phyloP scores from a whole-genome alignment of 2,113 vertebrate species.

The Oophaga pumilio region DNA sequence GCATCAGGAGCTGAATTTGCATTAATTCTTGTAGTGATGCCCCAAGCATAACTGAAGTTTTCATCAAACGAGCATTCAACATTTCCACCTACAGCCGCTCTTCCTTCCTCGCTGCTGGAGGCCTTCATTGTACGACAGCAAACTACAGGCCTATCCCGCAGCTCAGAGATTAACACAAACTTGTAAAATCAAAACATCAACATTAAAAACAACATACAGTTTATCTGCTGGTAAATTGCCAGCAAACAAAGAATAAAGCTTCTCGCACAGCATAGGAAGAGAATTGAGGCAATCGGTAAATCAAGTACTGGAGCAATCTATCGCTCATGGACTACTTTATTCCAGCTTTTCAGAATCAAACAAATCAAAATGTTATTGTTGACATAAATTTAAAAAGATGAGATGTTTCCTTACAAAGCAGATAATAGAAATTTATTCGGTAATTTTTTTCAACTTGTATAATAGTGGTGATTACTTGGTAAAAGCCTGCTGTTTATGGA shows the following conservation, averaged over 20 bases:
- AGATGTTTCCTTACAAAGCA: not conserved
- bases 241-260: conserved; percentile 1
- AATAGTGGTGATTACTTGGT: not conserved
- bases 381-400: not conserved
- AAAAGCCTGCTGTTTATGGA: not conserved
- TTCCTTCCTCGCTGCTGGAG: conserved; percentile 18
- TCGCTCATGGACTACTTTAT: not conserved
- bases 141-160: conserved; percentile 25
- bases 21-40: conserved; percentile 35
- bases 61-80: conserved; percentile 43
- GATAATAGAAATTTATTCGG: not conserved
- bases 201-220: conserved; percentile 32
- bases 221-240: conserved; percentile 19
- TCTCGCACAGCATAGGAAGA: not conserved
- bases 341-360: not conserved
- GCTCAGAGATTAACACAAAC: conserved; percentile 29
- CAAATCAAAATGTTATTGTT: not conserved
- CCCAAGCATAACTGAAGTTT: conserved; percentile 12
- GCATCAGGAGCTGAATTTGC: conserved; percentile 22
- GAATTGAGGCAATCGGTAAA: not conserved
- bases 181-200: conserved; percentile 36
- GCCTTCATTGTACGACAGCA: not conserved
- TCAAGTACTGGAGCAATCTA: no score
- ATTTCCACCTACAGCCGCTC: conserved; percentile 13
- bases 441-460: not conserved